Conservation (phyloP, 2,888 invertebrate genomes). For the Ophion ventricosus region DNA sequence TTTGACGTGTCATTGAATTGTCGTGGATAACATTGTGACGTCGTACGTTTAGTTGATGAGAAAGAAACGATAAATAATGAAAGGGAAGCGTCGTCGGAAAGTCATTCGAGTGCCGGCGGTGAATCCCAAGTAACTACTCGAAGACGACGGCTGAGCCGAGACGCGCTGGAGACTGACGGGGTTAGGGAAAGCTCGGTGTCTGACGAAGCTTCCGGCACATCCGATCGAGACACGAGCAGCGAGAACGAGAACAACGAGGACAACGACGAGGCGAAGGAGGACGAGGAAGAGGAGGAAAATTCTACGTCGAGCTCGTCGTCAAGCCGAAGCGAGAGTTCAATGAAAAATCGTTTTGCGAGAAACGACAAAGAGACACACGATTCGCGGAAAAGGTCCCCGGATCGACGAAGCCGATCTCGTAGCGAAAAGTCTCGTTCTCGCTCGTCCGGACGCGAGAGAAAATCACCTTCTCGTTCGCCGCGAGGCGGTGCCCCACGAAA, state of each 20-base stretch:
- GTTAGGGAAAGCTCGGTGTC: slow-evolving; percentile 64
- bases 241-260: slow-evolving; percentile 42
- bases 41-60: slow-evolving; percentile 80
- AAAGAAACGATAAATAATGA: slow-evolving; percentile 81
- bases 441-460: slow-evolving; percentile 71
- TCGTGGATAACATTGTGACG: slow-evolving; percentile 65
- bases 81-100: slow-evolving; percentile 80
- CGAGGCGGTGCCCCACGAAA: slow-evolving; percentile 56
- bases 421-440: slow-evolving; percentile 67
- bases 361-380: slow-evolving; percentile 30
- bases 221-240: slow-evolving; percentile 71
- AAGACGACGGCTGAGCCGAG: slow-evolving; percentile 72
- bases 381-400: slow-evolving; percentile 32
- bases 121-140: slow-evolving; percentile 74
- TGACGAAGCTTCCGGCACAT: slow-evolving; percentile 63
- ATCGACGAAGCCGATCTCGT: slow-evolving; percentile 72
- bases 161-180: slow-evolving; percentile 64
- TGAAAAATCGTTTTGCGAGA: slow-evolving; percentile 72
- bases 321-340: slow-evolving; percentile 64
- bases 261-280: slow-evolving; percentile 22
- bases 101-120: slow-evolving; percentile 77
- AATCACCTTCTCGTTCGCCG: slow-evolving; percentile 67
- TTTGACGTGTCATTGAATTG: slow-evolving; percentile 57
- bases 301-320: slow-evolving; percentile 48
- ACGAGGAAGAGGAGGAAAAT: slow-evolving; percentile 22